Base-by-base conservation (phyloP, 2,113 vertebrate genomes). In the Aegypius monachus region DNA sequence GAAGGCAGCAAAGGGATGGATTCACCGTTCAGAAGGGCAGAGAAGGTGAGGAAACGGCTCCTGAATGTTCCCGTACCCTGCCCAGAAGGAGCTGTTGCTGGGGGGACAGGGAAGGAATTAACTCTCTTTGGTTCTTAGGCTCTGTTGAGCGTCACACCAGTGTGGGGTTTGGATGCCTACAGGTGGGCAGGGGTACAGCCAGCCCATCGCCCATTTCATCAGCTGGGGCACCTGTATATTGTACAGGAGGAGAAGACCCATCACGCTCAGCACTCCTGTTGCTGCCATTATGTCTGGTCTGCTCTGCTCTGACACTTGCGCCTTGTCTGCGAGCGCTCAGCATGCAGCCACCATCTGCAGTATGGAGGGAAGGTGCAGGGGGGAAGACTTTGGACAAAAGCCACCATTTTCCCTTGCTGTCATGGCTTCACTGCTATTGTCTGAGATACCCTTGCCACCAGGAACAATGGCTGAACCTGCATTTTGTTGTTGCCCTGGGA, bases 251-350 rank as follows among this genome's bases (percentile, higher is more conserved):
- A 42, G 58, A 34, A 61, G 43, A 21, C 20, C 3, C 2, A 3
- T 61, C 55, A 59, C 1, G 1, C 29, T 71, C 52, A 26, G 21
- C 32, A 7, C 47, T 52, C 22, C 26, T 0, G 0, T 9, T 50
- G 31, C 75, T 93, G 82, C 59, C 1, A 0, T 21, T 42, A 7
- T 1, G 11, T 12, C 73, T 90, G 16, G 6, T 65, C 36, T 83
- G 43, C 36, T 65, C 65, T 63, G 61, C 36, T 65, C 65, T 63
- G 61, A 68, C 18, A 7, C 11, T 59, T 22, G 65, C 62, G 48
- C 59, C 62, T 79, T 48, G 18, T n/a, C 29, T 89, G 42, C 0
- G 1, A 52, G 47, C 0, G 1, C 43, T 81, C 88, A 31, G 65
- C 2, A 0, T 62, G 90, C 62, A 52, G 84, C 75, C 90, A 36